Percentiles rank a stretch among this genome's conserved stretches.
Evolutionary conservation across 2,113 vertebrate species (phyloP).

Genomic region (Spilogale gracilis): DNA sequence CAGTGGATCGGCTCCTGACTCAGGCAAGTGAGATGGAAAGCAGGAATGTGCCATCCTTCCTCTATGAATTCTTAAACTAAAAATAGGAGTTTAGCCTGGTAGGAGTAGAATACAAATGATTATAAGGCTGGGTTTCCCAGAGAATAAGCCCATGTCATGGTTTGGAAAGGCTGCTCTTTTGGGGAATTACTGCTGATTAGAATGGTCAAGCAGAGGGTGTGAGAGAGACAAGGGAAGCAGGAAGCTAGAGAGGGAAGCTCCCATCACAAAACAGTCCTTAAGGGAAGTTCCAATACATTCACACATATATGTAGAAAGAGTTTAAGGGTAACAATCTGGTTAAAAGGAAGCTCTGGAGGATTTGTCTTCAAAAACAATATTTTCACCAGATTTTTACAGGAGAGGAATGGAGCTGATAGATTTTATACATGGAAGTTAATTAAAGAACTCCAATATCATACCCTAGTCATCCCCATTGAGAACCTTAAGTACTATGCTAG

Average conservation of each 20-base stretch:
- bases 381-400: not conserved
- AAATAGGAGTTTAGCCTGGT: not conserved
- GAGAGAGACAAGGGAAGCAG: not conserved
- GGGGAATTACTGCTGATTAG: not conserved
- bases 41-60: not conserved
- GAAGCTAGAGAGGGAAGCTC: not conserved
- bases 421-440: not conserved
- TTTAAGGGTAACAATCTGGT: not conserved
- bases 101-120: not conserved
- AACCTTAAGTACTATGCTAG: not conserved
- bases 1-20: not conserved
- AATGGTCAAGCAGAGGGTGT: not conserved
- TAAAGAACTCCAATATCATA: not conserved
- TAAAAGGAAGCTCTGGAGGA: not conserved
- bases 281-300: too few species aligned
- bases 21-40: too few species aligned
- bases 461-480: not conserved
- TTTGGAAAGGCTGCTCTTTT: not conserved
- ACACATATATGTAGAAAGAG: not conserved
- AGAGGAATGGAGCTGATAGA: not conserved
- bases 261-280: not conserved
- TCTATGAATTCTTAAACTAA: not conserved
- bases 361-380: not conserved
- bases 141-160: fast-evolving
- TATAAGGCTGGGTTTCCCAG: fast-evolving